phyloP scores from a whole-genome alignment of 2,113 vertebrate genomes.

The Rynchops niger region DNA sequence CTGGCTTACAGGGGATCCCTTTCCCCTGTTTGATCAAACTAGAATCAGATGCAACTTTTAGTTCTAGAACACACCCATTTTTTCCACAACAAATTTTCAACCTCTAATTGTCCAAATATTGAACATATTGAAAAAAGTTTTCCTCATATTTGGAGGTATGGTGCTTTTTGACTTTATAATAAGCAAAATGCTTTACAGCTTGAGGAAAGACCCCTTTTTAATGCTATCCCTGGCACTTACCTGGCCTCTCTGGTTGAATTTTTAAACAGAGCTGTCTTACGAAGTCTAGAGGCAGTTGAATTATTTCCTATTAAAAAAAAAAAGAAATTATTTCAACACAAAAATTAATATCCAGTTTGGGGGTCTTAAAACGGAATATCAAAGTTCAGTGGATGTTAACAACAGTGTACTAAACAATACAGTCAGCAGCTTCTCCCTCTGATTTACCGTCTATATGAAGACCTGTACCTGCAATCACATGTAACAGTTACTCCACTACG shows the following conservation, averaged over 20 bases:
- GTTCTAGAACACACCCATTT: background rate
- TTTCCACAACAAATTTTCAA: background rate
- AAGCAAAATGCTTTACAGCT: background rate
- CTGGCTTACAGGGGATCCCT: background rate
- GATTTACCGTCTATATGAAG: background rate
- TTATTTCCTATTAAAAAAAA: slow-evolving; percentile 84
- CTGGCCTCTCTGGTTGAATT: slow-evolving; percentile 92
- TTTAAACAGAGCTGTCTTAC: slow-evolving; percentile 92
- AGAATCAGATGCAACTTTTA: background rate
- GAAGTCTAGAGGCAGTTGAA: slow-evolving; percentile 93
- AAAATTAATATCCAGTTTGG: background rate
- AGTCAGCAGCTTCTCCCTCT: background rate
- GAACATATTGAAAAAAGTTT: background rate
- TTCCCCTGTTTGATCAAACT: background rate
- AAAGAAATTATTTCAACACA: background rate
- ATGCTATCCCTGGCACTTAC: slow-evolving; percentile 64
- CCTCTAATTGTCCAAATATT: background rate
- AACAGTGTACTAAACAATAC: background rate
- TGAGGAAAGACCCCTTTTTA: background rate
- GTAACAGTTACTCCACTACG: background rate
- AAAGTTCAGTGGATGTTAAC: background rate
- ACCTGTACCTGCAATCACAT: background rate
- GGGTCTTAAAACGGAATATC: background rate
- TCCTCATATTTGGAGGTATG: background rate
- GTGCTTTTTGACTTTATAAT: background rate